Evolutionary conservation across 2,113 vertebrate genomes (phyloP).

Genomic region (Chaetura pelagica): DNA sequence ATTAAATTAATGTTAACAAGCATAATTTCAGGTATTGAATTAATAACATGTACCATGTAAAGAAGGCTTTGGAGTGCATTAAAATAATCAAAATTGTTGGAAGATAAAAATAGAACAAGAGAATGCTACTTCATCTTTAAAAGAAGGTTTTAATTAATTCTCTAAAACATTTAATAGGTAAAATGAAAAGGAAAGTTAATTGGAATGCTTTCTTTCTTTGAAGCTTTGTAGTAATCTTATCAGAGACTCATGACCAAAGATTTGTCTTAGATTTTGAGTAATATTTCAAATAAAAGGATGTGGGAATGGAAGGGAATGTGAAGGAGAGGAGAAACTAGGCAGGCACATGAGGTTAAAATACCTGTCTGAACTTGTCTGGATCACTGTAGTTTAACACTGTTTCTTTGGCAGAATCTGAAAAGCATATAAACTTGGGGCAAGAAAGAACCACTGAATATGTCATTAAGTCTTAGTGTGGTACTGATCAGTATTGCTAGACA

Average conservation of each 20-base stretch:
- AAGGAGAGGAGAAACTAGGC: not conserved
- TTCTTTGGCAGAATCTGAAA: slow-evolving; percentile 15
- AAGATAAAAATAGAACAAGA: slow-evolving; percentile 39
- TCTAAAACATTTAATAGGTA: slow-evolving; percentile 29
- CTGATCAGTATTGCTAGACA: not conserved
- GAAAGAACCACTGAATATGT: not conserved
- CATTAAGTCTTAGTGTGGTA: not conserved
- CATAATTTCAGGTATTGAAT: slow-evolving; percentile 33
- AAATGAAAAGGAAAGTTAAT: slow-evolving; percentile 55
- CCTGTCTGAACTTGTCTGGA: not conserved
- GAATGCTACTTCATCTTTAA: slow-evolving; percentile 32
- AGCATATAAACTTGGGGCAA: not conserved
- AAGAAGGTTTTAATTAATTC: slow-evolving; percentile 67
- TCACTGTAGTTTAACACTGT: not conserved
- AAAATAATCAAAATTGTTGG: slow-evolving; percentile 36
- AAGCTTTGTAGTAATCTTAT: slow-evolving; percentile 54
- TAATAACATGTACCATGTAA: slow-evolving; percentile 53
- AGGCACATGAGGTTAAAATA: not conserved
- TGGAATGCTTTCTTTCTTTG: slow-evolving; percentile 28
- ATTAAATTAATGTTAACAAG: slow-evolving; percentile 57
- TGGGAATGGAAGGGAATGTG: not conserved
- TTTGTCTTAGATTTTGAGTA: slow-evolving; percentile 35
- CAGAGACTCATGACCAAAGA: slow-evolving; percentile 20
- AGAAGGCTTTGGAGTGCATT: slow-evolving; percentile 40
- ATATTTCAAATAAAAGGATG: slow-evolving; percentile 10